A percentile compares a stretch with the other conserved stretches of the same genome.
Conservation (phyloP, 1,140 invertebrate species). For the Galleria mellonella region DNA sequence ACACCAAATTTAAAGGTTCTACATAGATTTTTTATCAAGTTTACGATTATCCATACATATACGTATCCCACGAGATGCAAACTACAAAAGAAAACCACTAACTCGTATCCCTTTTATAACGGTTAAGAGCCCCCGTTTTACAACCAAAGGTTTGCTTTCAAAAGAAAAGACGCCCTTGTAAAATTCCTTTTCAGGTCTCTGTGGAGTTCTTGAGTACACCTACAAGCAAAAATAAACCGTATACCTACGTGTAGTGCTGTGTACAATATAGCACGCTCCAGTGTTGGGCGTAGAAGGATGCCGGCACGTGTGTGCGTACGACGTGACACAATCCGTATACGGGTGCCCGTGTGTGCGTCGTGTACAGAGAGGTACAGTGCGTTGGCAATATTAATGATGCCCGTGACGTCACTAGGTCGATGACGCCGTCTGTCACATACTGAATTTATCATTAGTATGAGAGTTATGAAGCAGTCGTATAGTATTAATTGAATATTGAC, state of each 20-base stretch:
- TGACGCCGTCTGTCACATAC: too few relatives aligned
- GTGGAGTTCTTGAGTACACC: conserved; percentile 45
- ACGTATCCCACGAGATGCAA: conserved; percentile 24
- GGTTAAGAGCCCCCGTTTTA: conserved; percentile 49
- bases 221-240: conserved; percentile 12
- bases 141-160: conserved; percentile 57
- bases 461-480: too few relatives aligned
- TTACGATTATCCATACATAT: conserved; percentile 20
- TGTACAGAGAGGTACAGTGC: conserved; percentile 13
- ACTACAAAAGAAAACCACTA: conserved; percentile 39
- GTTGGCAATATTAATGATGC: conserved; percentile 14
- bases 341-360: conserved; percentile 28
- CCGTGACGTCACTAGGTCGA: conserved; percentile 32
- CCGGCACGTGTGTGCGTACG: conserved; percentile 35
- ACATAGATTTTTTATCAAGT: conserved; percentile 13
- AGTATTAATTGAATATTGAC: too few relatives aligned
- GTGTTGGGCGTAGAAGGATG: conserved; percentile 34
- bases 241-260: conserved; percentile 11
- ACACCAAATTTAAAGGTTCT: neutral
- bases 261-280: conserved; percentile 1
- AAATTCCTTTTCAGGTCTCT: conserved; percentile 68
- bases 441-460: too few relatives aligned
- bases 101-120: conserved; percentile 37
- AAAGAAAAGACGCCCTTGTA: conserved; percentile 58
- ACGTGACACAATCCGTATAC: conserved; percentile 29